These are phyloP conservation scores for Bombus consobrinus DNA, from an alignment of 1,140 invertebrate species.

Conservation along the genomic window DNA sequence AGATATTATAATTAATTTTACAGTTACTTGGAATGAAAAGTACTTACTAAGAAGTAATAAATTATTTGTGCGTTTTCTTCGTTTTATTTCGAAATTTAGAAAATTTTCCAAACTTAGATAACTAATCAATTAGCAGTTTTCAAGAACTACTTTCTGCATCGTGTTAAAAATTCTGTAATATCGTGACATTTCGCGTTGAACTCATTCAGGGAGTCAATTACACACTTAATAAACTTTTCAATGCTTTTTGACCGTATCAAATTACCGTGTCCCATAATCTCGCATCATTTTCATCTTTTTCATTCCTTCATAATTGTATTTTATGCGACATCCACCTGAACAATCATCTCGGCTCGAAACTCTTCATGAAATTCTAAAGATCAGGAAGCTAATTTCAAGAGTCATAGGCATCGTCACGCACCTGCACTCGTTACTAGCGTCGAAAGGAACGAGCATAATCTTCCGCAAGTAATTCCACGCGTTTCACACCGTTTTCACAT, in stretches of 20 bases:
- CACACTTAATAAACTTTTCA: background rate
- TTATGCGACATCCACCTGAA: background rate
- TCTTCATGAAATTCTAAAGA: conserved; percentile 16
- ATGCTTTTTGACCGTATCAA: background rate
- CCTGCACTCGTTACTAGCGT: background rate
- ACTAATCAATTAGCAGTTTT: background rate
- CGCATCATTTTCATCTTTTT: background rate
- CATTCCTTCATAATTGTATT: background rate
- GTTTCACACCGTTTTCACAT: background rate
- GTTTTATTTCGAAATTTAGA: background rate
- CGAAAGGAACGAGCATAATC: background rate
- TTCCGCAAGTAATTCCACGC: background rate
- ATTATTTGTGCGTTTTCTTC: background rate
- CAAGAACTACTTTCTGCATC: too few species aligned
- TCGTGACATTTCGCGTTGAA: background rate
- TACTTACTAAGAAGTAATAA: background rate
- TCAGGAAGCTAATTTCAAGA: conserved; percentile 9
- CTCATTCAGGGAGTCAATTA: background rate
- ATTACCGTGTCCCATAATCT: background rate
- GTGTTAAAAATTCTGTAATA: background rate
- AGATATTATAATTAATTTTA: background rate
- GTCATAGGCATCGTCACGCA: background rate
- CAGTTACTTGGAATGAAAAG: background rate
- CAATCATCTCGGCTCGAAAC: background rate
- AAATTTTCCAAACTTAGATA: background rate